phyloP scores from a whole-genome alignment of 2,797 vertebrate species.

The Jordanella pulchra region DNA sequence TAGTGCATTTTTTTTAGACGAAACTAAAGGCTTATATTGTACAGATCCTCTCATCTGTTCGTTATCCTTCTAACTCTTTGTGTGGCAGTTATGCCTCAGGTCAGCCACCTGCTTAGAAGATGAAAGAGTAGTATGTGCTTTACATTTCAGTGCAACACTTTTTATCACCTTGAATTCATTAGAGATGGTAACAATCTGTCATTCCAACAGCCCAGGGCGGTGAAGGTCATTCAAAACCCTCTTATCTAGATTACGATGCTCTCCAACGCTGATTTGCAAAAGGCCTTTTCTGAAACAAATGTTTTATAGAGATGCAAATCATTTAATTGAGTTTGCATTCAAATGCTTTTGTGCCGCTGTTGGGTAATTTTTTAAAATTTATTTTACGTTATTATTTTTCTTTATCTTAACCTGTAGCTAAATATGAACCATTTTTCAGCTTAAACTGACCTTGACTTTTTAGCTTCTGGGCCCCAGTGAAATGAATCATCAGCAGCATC shows the following conservation, averaged over 20 bases:
- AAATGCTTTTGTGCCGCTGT: constrained; percentile 27
- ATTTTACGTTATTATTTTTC: not conserved
- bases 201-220: constrained; percentile 46
- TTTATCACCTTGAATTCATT: constrained; percentile 66
- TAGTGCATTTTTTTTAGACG: constrained; percentile 6
- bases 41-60: constrained; percentile 10
- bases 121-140: constrained; percentile 49
- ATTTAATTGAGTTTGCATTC: not conserved
- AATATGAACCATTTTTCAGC: constrained; percentile 13
- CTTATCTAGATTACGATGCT: constrained; percentile 50
- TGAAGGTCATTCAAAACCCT: constrained; percentile 60
- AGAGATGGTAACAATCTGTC: constrained; percentile 60
- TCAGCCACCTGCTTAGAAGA: constrained; percentile 45
- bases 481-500: constrained; percentile 8
- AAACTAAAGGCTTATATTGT: not conserved
- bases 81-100: constrained; percentile 18
- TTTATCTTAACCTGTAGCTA: constrained; percentile 10
- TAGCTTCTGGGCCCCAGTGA: not conserved
- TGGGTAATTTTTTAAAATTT: constrained; percentile 27
- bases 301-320: constrained; percentile 45
- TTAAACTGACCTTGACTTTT: constrained; percentile 1
- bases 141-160: constrained; percentile 35
- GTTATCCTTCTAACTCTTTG: constrained; percentile 13
- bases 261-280: constrained; percentile 24
- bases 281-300: constrained; percentile 4